Conservation (phyloP, 2,888 invertebrate species). For the Opisthograptis luteolata region DNA sequence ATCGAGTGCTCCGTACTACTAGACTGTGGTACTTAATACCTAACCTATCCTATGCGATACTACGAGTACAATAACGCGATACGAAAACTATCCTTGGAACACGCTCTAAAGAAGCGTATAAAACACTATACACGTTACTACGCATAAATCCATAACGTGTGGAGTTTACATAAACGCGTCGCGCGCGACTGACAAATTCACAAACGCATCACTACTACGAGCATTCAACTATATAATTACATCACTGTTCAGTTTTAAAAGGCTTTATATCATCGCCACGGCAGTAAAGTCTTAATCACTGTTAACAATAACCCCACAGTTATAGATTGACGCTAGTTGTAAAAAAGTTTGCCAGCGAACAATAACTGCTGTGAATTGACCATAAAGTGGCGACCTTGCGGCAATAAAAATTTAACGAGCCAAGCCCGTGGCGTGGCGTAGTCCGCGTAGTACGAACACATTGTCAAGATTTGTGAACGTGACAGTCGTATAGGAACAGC, state of each 20-base stretch:
- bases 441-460: slow-evolving; percentile 68
- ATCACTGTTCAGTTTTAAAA: slow-evolving; percentile 59
- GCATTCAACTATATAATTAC: slow-evolving; percentile 48
- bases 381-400: slow-evolving; percentile 84
- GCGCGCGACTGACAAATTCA: slow-evolving; percentile 7
- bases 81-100: slow-evolving; percentile 30
- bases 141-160: slow-evolving; percentile 47
- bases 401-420: slow-evolving; percentile 85
- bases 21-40: too few species aligned
- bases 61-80: slow-evolving; percentile 24
- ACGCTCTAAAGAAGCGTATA: slow-evolving; percentile 35
- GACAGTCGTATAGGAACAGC: slow-evolving; percentile 82
- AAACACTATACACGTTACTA: slow-evolving; percentile 37
- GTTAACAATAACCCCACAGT: slow-evolving; percentile 73
- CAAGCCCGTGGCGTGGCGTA: slow-evolving; percentile 65
- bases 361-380: slow-evolving; percentile 83
- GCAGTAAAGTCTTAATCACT: slow-evolving; percentile 79
- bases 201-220: slow-evolving; percentile 10
- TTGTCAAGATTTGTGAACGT: slow-evolving; percentile 60
- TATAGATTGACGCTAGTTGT: slow-evolving; percentile 70
- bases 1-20: slow-evolving; percentile 3
- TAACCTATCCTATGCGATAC: slow-evolving; percentile 36
- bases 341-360: slow-evolving; percentile 77
- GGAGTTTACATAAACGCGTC: slow-evolving; percentile 36
- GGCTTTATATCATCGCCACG: slow-evolving; percentile 69